Percentiles rank a stretch among this genome's conserved stretches.
These are phyloP conservation scores for Musca vetustissima DNA, from an alignment of 1,140 invertebrate genomes.

Conservation along the genomic window DNA sequence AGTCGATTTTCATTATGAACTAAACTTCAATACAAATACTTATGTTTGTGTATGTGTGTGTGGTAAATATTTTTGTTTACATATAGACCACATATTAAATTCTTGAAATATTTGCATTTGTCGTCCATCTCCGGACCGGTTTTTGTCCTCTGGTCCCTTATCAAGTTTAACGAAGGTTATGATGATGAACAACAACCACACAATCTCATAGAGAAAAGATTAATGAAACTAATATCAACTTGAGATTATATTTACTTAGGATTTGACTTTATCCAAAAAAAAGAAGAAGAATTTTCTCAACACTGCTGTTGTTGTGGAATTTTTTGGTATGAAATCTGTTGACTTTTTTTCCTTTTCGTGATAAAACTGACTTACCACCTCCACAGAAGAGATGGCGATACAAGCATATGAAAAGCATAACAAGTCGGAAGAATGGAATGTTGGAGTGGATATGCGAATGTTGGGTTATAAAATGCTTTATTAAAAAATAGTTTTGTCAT, in stretches of 20 bases:
- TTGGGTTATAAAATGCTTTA: constrained; percentile 3
- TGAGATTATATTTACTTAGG: constrained; percentile 14
- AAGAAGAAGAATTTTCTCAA: too few species aligned
- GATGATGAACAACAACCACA: neutral
- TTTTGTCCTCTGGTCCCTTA: neutral
- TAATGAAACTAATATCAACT: constrained; percentile 12
- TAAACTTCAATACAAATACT: too few species aligned
- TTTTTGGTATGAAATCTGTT: constrained; percentile 4
- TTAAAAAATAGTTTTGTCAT: constrained; percentile 23
- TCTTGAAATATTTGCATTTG: constrained; percentile 1
- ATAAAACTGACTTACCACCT: neutral
- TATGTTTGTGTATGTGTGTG: too few species aligned
- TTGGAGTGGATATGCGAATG: neutral
- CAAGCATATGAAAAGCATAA: neutral
- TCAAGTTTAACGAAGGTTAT: neutral
- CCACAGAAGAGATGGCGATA: neutral
- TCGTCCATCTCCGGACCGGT: neutral
- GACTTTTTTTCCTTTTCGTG: neutral
- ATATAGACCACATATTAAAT: constrained; percentile 12
- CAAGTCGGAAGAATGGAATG: constrained; percentile 1
- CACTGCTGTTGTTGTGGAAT: too few species aligned
- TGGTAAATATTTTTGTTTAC: neutral
- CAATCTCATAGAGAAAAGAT: too few species aligned
- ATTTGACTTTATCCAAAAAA: neutral
- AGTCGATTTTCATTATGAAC: too few species aligned